These are phyloP conservation scores for Metopolophium dirhodum DNA, from an alignment of 1,140 invertebrate genomes.

Conservation along the genomic window DNA sequence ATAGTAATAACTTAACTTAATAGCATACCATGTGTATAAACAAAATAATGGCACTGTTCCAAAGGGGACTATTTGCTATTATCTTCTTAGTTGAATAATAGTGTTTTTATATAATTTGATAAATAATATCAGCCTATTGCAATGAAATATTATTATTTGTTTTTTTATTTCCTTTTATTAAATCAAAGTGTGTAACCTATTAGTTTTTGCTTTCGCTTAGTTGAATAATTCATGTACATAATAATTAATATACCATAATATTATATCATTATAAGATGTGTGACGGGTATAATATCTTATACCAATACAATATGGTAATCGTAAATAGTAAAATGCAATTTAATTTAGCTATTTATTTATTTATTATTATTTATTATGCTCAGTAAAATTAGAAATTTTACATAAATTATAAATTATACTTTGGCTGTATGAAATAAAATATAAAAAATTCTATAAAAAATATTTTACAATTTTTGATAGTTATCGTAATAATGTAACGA, in stretches of 20 bases:
- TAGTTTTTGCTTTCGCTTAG: background rate
- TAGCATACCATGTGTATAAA: background rate
- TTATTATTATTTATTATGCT: background rate
- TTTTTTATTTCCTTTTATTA: background rate
- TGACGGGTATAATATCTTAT: background rate
- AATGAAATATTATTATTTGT: background rate
- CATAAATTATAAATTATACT: background rate
- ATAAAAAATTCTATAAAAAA: background rate
- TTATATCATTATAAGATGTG: background rate
- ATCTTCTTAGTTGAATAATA: background rate
- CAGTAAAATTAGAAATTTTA: background rate
- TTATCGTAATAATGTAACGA: background rate
- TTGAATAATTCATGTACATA: background rate
- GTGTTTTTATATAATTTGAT: slow-evolving; percentile 2
- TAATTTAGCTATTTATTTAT: background rate
- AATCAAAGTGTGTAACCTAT: background rate
- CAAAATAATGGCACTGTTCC: background rate
- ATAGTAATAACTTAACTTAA: slow-evolving; percentile 18
- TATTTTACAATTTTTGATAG: background rate
- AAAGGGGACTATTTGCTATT: background rate
- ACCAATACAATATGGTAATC: too few relatives aligned
- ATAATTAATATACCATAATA: background rate
- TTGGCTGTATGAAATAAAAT: background rate
- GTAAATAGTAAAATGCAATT: background rate
- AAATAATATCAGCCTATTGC: background rate